Evolutionary conservation across 2,113 vertebrate genomes (phyloP).

Genomic region (Serilophus lunatus): DNA sequence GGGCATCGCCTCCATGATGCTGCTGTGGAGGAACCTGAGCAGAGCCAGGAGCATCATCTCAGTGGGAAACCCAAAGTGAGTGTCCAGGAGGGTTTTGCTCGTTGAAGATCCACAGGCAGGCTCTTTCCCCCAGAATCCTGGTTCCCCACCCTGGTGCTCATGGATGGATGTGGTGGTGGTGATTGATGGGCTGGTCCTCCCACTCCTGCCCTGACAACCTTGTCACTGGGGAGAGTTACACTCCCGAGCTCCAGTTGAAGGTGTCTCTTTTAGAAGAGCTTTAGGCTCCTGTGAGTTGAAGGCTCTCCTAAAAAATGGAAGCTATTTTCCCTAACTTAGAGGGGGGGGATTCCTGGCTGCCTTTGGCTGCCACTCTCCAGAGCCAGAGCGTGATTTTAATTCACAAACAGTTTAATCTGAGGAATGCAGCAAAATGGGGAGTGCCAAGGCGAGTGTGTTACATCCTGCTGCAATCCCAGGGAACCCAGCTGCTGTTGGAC

Average conservation of each 20-base stretch:
- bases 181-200: fast-evolving
- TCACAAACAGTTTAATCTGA: constrained; percentile 44
- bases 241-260: not conserved
- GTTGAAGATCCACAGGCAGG: not conserved
- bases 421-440: not conserved
- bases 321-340: not conserved
- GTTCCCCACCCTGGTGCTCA: not conserved
- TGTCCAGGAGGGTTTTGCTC: fast-evolving
- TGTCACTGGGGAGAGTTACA: fast-evolving
- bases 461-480: not conserved
- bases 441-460: not conserved
- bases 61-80: fast-evolving
- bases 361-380: not conserved
- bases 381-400: not conserved
- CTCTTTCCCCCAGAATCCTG: not conserved
- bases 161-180: fast-evolving
- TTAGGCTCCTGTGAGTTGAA: not conserved
- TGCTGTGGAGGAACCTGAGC: not conserved
- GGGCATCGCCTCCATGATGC: not conserved
- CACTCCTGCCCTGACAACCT: fast-evolving
- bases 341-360: not conserved
- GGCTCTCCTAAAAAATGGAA: not conserved
- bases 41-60: fast-evolving
- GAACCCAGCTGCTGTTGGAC: not conserved
- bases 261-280: not conserved